Percentiles rank a stretch among this genome's conserved stretches.
phyloP scores from a whole-genome alignment of 2,888 invertebrate genomes.

The Agriotes lineatus region DNA sequence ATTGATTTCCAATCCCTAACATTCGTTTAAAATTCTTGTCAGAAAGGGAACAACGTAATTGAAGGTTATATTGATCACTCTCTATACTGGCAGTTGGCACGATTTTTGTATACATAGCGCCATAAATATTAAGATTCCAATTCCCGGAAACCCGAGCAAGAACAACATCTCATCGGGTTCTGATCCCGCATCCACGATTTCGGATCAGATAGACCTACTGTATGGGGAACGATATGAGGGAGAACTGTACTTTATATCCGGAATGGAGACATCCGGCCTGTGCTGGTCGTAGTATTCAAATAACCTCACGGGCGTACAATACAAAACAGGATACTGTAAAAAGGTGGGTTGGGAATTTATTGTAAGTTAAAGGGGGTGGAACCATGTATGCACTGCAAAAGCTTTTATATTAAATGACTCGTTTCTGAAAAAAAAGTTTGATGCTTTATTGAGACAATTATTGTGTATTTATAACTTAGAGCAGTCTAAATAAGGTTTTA shows the following conservation, averaged over 20 bases:
- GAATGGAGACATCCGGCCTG: constrained; percentile 23
- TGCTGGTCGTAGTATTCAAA: neutral
- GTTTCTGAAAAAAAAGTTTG: too few relatives aligned
- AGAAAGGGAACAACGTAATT: neutral
- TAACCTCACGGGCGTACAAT: neutral
- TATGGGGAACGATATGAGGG: constrained; percentile 3
- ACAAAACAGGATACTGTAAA: neutral
- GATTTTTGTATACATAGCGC: constrained; percentile 7
- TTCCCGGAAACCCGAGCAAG: neutral
- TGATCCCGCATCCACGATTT: constrained; percentile 5
- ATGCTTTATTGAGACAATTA: too few relatives aligned
- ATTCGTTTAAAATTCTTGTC: neutral
- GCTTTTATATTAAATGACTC: neutral
- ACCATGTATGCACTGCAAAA: neutral
- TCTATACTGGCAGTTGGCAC: neutral
- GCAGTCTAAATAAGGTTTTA: too few relatives aligned
- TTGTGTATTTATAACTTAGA: too few relatives aligned
- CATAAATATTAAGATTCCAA: constrained; percentile 19
- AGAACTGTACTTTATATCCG: constrained; percentile 8
- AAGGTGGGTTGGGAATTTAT: neutral
- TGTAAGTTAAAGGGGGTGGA: neutral
- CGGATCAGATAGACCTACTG: constrained; percentile 2
- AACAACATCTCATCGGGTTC: constrained; percentile 2
- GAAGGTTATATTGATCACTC: neutral
- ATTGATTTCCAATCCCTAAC: neutral